Base-by-base conservation (phyloP, 2,888 invertebrate species). In the Pristionchus mayeri region DNA sequence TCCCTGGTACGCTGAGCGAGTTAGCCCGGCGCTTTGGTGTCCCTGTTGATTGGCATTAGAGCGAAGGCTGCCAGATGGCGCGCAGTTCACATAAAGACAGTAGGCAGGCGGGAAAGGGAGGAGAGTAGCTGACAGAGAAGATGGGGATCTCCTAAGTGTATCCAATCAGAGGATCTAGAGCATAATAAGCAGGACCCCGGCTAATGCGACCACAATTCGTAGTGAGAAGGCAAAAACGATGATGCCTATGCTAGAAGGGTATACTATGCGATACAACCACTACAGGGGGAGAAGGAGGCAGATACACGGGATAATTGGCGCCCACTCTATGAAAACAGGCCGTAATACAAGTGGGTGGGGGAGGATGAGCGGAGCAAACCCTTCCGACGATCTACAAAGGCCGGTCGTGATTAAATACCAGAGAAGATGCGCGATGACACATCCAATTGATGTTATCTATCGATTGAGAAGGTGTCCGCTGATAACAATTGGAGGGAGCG, bases 41-140 rank as follows among this genome's bases (percentile, higher is more conserved):
- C 71, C 71, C 71, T 71, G 71, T 71, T 71, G 71, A 71, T 71
- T 71, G 71, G 71, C 71, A 71, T 71, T 71, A 71, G 71, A 63
- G 71, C 3, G 44, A 71, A 71, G 71, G 18, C 54, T 54, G 71
- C 71, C 71, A 71, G 71, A 71, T 71, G 71, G 71, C 71, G 71
- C 44, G 24, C 13, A 71, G 6, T 40, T 71, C 37, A 24, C 37
- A 44, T 37, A 71, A 44, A 71, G 71, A 44, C 71, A 71, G 71
- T n/a, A 40, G n/a, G 37, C 6, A 44, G 71, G 34, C 44, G 6
- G 6, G n/a, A n/a, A n/a, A n/a, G 34, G 37, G 67, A 11, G 67
- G 21, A 34, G n/a, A 71, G 63, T 63, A 34, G 34, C 34, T 40
- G 71, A n/a, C 71, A 71, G 71, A 40, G n/a, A 24, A n/a, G 40